Conservation (phyloP, 2,888 invertebrate genomes). For the Nezara viridula region DNA sequence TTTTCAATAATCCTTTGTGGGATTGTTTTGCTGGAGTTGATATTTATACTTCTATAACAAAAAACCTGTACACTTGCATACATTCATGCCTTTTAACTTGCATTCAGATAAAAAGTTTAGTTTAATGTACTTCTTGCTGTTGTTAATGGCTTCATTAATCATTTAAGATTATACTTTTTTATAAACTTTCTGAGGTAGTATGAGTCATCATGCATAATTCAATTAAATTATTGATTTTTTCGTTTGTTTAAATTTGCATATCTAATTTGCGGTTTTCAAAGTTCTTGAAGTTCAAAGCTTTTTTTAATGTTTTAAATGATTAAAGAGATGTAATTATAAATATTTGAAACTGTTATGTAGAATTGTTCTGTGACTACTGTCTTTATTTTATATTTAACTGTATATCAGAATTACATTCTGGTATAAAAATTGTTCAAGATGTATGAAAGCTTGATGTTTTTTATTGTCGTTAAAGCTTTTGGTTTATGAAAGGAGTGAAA, state of each 20-base stretch:
- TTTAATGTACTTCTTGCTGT: not conserved
- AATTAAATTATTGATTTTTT: not conserved
- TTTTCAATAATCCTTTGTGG: not conserved
- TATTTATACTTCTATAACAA: not conserved
- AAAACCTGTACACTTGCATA: not conserved
- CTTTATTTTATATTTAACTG: no score
- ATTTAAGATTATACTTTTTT: not conserved
- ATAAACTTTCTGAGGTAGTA: not conserved
- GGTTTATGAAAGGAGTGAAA: not conserved
- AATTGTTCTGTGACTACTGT: no score
- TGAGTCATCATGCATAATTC: not conserved
- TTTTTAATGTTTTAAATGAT: no score
- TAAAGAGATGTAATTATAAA: no score
- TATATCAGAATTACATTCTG: not conserved
- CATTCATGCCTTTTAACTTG: not conserved
- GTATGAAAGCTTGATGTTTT: not conserved
- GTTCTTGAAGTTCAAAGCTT: no score
- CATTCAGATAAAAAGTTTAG: not conserved
- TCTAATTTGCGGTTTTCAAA: no score
- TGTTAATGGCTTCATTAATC: not conserved
- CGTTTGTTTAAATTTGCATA: no score
- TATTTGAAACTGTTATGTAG: no score
- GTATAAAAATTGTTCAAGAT: not conserved
- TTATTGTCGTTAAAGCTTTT: not conserved
- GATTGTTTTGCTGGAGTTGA: not conserved